Base-by-base conservation (phyloP, 2,888 invertebrate genomes). In the Catonia carolina region DNA sequence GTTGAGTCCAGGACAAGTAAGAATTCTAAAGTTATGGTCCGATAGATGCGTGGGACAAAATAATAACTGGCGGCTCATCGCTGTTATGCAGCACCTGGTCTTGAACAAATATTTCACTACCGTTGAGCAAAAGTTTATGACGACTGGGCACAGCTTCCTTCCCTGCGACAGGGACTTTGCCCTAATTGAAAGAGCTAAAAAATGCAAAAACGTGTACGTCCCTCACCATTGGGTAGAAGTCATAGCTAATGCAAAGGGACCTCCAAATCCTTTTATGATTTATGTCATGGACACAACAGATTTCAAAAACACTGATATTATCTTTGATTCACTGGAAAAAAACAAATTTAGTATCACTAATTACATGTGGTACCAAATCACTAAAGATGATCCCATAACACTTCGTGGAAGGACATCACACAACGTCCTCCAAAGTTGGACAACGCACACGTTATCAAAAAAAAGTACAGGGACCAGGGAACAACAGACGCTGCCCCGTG, bases 11-110 rank as follows among this genome's bases (percentile, higher is more conserved):
- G 48, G 53, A 20, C 55, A 65, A 56, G 50, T 55, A 33, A 18
- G 63, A 37, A 62, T 53, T 5, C 53, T 65, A n/a, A 56, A 60
- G 31, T 31, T 64, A 22, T 65, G 63, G 65, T 64, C 62, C 22
- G 64, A 66, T 53, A 27, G 63, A 56, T 66, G 63, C 51, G 56
- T 56, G n/a, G 64, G 63, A 6, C 64, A 66, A 54, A 63, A 64
- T 42, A 64, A 66, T 54, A 66, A 66, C 49, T 63, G 60, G 60
- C 39, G 23, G 15, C 60, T 60, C 15, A 39, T 66, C 4, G 49
- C 37, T 18, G 14, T 55, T 14, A 35, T 36, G 27, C 37, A 55
- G 37, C 18, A 56, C 60, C 23, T 50, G 55, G 36, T 59, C 53
- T 14, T 39, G 33, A 18, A 35, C 39, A 48, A 56, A 23, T 63